Evolutionary conservation across 2,888 invertebrate genomes (phyloP).

Genomic region (Orthonychiurus folsomi): DNA sequence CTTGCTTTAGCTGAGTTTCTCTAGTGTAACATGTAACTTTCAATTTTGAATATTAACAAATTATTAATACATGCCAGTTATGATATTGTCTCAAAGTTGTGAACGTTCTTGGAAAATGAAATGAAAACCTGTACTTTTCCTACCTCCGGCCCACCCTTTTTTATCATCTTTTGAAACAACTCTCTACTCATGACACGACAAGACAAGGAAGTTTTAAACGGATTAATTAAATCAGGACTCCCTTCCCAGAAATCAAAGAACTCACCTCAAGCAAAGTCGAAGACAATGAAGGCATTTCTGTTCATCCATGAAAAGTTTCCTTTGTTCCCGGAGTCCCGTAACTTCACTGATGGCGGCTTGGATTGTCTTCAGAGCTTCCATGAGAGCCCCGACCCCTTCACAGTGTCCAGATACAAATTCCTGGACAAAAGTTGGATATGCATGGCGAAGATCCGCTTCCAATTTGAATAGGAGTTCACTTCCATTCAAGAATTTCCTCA

Average conservation of each 20-base stretch:
- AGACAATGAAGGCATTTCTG: conserved; percentile 38
- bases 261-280: conserved; percentile 29
- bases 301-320: conserved; percentile 38
- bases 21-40: no score
- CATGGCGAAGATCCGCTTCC: conserved; percentile 71
- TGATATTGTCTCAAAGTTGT: no score
- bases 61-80: no score
- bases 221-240: no score
- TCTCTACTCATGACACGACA: no score
- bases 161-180: no score
- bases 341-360: conserved; percentile 64
- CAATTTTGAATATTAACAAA: no score
- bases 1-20: no score
- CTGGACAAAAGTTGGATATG: conserved; percentile 86
- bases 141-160: no score
- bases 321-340: conserved; percentile 35
- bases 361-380: conserved; percentile 76
- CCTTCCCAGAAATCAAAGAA: background rate
- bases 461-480: conserved; percentile 80
- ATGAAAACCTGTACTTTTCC: no score
- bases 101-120: no score
- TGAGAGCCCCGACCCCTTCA: conserved; percentile 72
- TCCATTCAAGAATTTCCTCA: conserved; percentile 75
- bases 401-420: conserved; percentile 81
- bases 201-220: no score